These are phyloP conservation scores for Bothrops jararaca DNA, from an alignment of 2,113 vertebrate species.

Conservation along the genomic window DNA sequence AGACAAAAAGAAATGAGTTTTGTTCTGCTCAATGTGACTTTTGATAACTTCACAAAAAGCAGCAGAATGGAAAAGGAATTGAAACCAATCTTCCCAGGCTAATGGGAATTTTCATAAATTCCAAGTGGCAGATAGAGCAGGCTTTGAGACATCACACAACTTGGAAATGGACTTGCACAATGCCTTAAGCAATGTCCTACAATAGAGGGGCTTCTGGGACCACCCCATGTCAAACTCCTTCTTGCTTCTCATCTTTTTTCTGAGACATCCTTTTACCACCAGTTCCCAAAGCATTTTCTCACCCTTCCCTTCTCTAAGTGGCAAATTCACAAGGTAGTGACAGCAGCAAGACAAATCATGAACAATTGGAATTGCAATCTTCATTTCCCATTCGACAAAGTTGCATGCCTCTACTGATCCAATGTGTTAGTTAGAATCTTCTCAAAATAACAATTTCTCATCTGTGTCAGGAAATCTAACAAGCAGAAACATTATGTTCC, in stretches of 20 bases:
- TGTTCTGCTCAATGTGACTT: neutral
- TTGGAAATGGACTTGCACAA: neutral
- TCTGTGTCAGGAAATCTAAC: neutral
- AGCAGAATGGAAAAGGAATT: neutral
- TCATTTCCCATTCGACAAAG: neutral
- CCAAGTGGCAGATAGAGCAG: neutral
- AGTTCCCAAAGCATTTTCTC: neutral
- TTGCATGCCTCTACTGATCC: neutral
- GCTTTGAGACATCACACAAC: neutral
- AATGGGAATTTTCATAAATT: conserved; percentile 4
- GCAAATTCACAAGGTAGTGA: neutral
- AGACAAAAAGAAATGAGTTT: neutral
- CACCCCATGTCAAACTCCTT: neutral
- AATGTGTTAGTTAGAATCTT: neutral
- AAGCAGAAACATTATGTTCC: neutral
- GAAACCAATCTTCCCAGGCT: neutral
- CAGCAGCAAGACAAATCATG: neutral
- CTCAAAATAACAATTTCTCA: neutral
- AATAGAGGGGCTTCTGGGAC: neutral
- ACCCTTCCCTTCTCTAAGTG: neutral
- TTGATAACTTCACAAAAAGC: neutral
- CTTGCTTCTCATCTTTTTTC: neutral
- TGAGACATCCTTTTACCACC: too few relatives aligned
- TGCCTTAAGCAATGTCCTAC: conserved; percentile 4
- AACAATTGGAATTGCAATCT: neutral